Base-by-base conservation (phyloP, 2,113 vertebrate genomes). In the Clarias gariepinus region DNA sequence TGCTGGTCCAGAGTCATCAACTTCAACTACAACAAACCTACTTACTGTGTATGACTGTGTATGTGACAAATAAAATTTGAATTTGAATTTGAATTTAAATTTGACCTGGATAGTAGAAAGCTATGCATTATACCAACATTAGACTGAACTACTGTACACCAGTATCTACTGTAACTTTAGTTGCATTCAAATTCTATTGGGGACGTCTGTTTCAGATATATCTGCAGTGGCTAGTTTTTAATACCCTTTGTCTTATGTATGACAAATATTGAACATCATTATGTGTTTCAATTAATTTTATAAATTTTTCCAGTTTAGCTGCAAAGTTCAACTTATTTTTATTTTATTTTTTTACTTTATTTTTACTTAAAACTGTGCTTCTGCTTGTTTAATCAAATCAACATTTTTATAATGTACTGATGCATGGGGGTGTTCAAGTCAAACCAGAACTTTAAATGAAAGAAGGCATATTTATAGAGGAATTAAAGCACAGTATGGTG, bases 1-100 rank as follows among this genome's bases (percentile, higher is more conserved):
- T 61, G 89, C 89, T 88, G 82, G 88, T 93, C 91, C 92, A 91
- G 88, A 91, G 90, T 89, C 92, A 91, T 95, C 94, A 88, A 87
- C 90, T 93, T 94, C 88, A 91, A 93, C 94, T 93, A 94, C 82
- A 61, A 84, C 82, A 89, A 85, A 16, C 30, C n/a, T n/a, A n/a
- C n/a, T n/a, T n/a, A n/a, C n/a, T n/a, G n/a, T n/a, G n/a, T n/a
- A n/a, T n/a, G n/a, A n/a, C n/a, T n/a, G n/a, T n/a, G n/a, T n/a
- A n/a, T n/a, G n/a, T n/a, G n/a, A n/a, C n/a, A n/a, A n/a, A n/a
- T n/a, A n/a, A n/a, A n/a, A n/a, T n/a, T n/a, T n/a, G n/a, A n/a
- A n/a, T n/a, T n/a, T n/a, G n/a, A n/a, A n/a, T n/a, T n/a, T n/a
- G n/a, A n/a, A n/a, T n/a, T n/a, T n/a, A n/a, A n/a, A n/a, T n/a